Base-by-base conservation (phyloP, 2,888 invertebrate genomes). In the Cynaeus angustus region DNA sequence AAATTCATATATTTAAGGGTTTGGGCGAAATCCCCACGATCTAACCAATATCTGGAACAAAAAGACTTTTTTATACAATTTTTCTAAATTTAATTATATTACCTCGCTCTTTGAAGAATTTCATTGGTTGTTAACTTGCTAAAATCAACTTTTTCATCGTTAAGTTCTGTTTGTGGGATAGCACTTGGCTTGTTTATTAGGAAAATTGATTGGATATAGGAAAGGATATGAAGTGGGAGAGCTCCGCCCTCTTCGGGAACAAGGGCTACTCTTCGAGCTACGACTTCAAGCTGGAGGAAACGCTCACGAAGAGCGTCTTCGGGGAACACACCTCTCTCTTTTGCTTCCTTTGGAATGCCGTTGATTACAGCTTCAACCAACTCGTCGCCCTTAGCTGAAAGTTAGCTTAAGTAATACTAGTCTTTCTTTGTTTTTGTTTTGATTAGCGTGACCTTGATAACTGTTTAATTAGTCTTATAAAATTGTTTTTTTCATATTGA, bases 241-340 rank as follows among this genome's bases (percentile, higher is more conserved):
- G 91, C 87, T n/a, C 94, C 96, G n/a, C 97, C 97, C 10, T 91
- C 89, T 66, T 94, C 94, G 0, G 96, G 96, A 0, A 99, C 90
- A 74, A 97, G 84, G 0, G 98, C 97, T 59, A 98, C 90, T 74
- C 92, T 91, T 67, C 92, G 88, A 2, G 97, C 96, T 7, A 95
- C 89, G 68, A 90, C 88, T 81, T 94, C 94, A 77, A 96, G 91
- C 86, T 90, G 91, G 6, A 94, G 85, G 84, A 98, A 99, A 73
- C 95, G 89, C 75, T 95, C 94, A 67, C 93, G 89, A 28, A 99
- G 87, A 4, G 93, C 91, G 78, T 94, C 93, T 84, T 98, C 97
- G 0, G 97, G 94, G 83, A 91, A 94, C 12, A 98, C 94, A 4
- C 98, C 98, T 56, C 93, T 88, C 16, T 90, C 88, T 9, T 91